phyloP scores from a whole-genome alignment of 2,797 vertebrate species.

The Halcyon chelicuti region DNA sequence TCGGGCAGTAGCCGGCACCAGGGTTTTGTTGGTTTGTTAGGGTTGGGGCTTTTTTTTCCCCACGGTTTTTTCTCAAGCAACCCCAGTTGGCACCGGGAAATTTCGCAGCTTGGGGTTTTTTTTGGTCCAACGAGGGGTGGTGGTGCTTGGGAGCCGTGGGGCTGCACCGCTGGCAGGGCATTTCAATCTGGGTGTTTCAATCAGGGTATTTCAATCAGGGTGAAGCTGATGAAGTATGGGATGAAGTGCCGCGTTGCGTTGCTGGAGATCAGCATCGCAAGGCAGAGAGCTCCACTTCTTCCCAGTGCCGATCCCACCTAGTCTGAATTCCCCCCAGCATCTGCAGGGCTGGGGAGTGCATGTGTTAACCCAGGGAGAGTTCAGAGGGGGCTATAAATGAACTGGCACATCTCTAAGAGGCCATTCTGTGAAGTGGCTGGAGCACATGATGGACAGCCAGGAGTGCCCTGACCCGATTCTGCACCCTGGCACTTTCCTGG shows the following conservation, averaged over 20 bases:
- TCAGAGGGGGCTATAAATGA: background rate
- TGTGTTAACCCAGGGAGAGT: background rate
- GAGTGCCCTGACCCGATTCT: fast-evolving
- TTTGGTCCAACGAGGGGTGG: background rate
- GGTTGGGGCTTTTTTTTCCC: background rate
- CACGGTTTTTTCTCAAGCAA: background rate
- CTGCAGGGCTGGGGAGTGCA: background rate
- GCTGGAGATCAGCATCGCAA: background rate
- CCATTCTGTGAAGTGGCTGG: background rate
- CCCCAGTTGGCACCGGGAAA: background rate
- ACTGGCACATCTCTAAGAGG: background rate
- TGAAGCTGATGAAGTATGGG: background rate
- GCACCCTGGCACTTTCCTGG: background rate
- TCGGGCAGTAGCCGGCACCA: background rate
- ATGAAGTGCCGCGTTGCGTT: background rate
- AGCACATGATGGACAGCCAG: background rate
- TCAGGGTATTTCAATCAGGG: background rate
- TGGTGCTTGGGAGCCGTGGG: background rate
- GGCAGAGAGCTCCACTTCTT: background rate
- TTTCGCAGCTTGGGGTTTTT: background rate
- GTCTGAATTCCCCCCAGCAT: background rate
- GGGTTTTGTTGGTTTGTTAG: background rate
- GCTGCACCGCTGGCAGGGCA: background rate
- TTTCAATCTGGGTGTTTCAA: background rate
- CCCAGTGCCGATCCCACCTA: background rate